Evolutionary conservation across 2,113 vertebrate species (phyloP).

Genomic region (Mastomys natalensis): DNA sequence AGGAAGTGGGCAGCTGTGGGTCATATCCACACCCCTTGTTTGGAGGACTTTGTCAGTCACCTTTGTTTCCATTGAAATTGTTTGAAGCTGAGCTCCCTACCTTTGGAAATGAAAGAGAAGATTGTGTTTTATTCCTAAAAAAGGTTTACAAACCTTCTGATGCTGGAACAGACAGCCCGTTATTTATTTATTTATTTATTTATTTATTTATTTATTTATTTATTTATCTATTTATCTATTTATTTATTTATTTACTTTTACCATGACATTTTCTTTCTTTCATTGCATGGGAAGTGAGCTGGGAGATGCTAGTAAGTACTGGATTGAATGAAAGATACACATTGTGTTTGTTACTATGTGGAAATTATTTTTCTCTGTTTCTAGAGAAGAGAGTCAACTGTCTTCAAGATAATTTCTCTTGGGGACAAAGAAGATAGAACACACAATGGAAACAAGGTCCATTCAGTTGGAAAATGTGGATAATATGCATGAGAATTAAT

Average conservation of each 20-base stretch:
- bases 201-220: no score
- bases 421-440: slow-evolving; percentile 75
- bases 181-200: slow-evolving; percentile 61
- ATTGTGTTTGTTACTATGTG: slow-evolving; percentile 83
- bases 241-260: slow-evolving; percentile 30
- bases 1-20: slow-evolving; percentile 60
- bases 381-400: slow-evolving; percentile 71
- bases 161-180: slow-evolving; percentile 86
- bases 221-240: slow-evolving; percentile 33
- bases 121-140: slow-evolving; percentile 87
- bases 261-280: slow-evolving; percentile 76
- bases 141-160: slow-evolving; percentile 85
- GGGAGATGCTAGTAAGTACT: slow-evolving; percentile 81
- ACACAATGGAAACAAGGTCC: slow-evolving; percentile 76
- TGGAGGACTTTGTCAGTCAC: slow-evolving; percentile 80
- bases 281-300: slow-evolving; percentile 81
- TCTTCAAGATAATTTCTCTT: slow-evolving; percentile 84
- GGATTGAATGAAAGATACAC: slow-evolving; percentile 82
- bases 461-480: slow-evolving; percentile 75
- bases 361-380: slow-evolving; percentile 85
- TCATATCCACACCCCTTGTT: slow-evolving; percentile 64
- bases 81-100: slow-evolving; percentile 82
- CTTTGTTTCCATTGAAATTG: slow-evolving; percentile 85
- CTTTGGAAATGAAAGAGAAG: slow-evolving; percentile 87
- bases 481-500: slow-evolving; percentile 68